Evolutionary conservation across 64 coral and sea anemone genomes (phyloP), one percentile per base, ranked within the genome.

Genomic region (Porites lutea): DNA sequence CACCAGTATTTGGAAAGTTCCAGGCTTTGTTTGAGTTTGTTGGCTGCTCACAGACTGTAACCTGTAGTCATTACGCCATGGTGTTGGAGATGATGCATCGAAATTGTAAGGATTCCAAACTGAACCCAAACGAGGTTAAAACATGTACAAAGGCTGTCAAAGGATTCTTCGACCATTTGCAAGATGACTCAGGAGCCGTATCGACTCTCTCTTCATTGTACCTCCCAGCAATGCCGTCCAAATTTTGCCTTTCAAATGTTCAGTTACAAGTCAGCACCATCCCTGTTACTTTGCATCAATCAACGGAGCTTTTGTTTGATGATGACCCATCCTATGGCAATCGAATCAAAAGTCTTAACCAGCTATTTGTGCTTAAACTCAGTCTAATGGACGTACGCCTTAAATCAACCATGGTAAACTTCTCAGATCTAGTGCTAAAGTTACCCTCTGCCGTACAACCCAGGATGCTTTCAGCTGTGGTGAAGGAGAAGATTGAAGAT

Each of bases 391-490:
- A 65, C 2, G 79, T 52, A 5, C 43, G 54, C 4, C 75, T 51
- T 46, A 78, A 44, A 37, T 4, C 71, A 19, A 48, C 68, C 15
- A 59, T 22, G 52, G 44, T 18, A 13, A 83, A 89, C 58, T 74
- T 52, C 15, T 18, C 82, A 50, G 50, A 71, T 7, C 1, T 93
- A 27, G 19, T 93, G 53, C 74, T 82, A 11, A 89, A 82, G 20
- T 19, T 93, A 15, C 92, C 92, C 44, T 44, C n/a, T 66, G n/a
- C 23, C 12, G 13, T 93, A 70, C 92, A 70, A 6, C 92, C 92
- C 20, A 9, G 2, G 13, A 93, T 89, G 86, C 75, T 93, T 4
- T 89, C 92, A 15, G 45, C 64, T 3, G 76, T 59, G 11, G 86
- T 93, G 14, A 66, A 74, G 9, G 92, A 90, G 53, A 90, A 71